Evolutionary conservation across 2,888 invertebrate species (phyloP).

Genomic region (Sminthurinus aureus): DNA sequence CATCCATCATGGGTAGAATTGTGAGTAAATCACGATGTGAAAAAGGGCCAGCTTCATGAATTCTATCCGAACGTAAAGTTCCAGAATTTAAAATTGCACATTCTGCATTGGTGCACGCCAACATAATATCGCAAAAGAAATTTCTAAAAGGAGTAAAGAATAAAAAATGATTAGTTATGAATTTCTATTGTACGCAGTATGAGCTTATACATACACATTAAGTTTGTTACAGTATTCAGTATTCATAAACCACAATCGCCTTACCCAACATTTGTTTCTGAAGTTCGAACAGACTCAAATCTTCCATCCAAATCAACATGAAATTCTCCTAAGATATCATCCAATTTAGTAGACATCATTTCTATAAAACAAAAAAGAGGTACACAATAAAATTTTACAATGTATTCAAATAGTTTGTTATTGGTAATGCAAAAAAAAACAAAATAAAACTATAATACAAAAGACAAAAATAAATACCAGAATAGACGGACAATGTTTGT

Average conservation of each 20-base stretch:
- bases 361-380: constrained; percentile 65
- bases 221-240: not conserved
- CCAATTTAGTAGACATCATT: constrained; percentile 83
- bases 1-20: constrained; percentile 86
- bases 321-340: constrained; percentile 82
- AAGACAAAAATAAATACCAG: constrained; percentile 67
- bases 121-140: constrained; percentile 77
- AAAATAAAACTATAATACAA: not conserved
- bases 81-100: constrained; percentile 86
- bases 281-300: constrained; percentile 79
- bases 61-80: constrained; percentile 77
- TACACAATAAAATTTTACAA: no score
- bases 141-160: constrained; percentile 70
- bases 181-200: no score
- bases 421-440: not conserved
- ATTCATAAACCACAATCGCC: not conserved
- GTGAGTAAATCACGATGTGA: constrained; percentile 82
- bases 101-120: constrained; percentile 83
- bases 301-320: constrained; percentile 86
- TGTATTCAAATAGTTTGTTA: no score
- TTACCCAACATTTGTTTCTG: constrained; percentile 77
- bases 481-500: constrained; percentile 76
- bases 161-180: not conserved
- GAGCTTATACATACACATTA: not conserved
- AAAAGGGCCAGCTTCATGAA: constrained; percentile 85